phyloP scores from a whole-genome alignment of 2,888 invertebrate genomes.

The Drosophila ustulata region DNA sequence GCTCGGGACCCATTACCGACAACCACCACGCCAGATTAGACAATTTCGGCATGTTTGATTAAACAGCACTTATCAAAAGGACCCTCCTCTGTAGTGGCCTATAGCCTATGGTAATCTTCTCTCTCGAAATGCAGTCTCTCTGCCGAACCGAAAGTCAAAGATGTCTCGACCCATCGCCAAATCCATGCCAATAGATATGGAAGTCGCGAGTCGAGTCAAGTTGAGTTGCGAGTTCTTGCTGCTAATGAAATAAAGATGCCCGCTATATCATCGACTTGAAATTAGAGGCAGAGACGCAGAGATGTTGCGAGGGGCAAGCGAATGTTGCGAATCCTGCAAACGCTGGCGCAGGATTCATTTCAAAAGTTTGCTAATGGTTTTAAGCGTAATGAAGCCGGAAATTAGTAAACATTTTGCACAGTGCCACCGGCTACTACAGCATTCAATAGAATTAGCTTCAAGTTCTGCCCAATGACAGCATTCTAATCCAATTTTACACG shows the following conservation, averaged over 20 bases:
- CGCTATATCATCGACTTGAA: conserved; percentile 26
- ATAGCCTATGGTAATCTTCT: neutral
- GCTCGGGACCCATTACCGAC: conserved; percentile 28
- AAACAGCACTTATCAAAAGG: conserved; percentile 46
- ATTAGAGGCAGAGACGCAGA: neutral
- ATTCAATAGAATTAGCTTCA: neutral
- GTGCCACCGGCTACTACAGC: conserved; percentile 38
- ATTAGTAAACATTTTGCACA: conserved; percentile 74
- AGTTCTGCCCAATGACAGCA: neutral
- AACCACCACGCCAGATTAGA: conserved; percentile 37
- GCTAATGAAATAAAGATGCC: conserved; percentile 69
- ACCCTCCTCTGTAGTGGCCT: neutral
- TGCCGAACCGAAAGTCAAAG: conserved; percentile 44
- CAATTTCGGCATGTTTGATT: conserved; percentile 63
- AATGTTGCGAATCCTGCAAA: conserved; percentile 20
- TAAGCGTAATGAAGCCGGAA: conserved; percentile 79
- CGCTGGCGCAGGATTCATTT: conserved; percentile 58
- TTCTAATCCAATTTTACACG: neutral
- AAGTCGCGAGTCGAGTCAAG: conserved; percentile 51
- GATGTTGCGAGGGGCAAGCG: neutral
- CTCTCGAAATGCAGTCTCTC: conserved; percentile 43
- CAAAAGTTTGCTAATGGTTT: conserved; percentile 76
- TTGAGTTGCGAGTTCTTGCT: conserved; percentile 37
- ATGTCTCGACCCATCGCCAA: conserved; percentile 31
- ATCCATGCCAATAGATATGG: conserved; percentile 34